Base-by-base conservation (phyloP, 2,797 vertebrate genomes). In the Tragelaphus eurycerus region DNA sequence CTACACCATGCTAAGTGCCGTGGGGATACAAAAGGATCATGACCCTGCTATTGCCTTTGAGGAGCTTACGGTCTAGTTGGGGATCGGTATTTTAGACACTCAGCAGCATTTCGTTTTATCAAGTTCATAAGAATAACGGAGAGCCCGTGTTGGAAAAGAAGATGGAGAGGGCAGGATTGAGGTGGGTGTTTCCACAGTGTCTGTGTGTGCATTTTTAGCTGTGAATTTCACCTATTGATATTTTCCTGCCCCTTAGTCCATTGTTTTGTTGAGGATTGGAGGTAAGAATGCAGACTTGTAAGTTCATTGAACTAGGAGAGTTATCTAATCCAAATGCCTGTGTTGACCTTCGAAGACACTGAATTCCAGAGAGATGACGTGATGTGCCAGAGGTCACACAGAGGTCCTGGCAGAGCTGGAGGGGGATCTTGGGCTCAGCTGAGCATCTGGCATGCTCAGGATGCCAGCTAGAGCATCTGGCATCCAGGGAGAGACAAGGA, bases 1-100 rank as follows among this genome's bases (percentile, higher is more conserved):
- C 17, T 52, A 19, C 0, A 1, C 29, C 78, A 21, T 0, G 11
- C 29, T 31, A 7, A 15, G 7, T 46, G 31, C 38, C 9, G 2
- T 62, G 93, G 27, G 23, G 13, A 31, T 34, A 2, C 29, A 52
- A 43, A 83, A 71, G 50, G 34, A 5, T 9, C n/a, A 19, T 11
- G 52, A 31, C 14, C 4, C 38, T 3, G 13, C 34, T 50, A 0
- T 46, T 11, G 17, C 50, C 74, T 50, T 60, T 6, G 5, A 50
- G 89, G 43, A 38, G 29, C 31, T 64, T 29, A 38, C 0, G 1
- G 31, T 57, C 34, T 62, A 11, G 23, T 2, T 31, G 59, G 31
- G 54, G 16, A 6, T 7, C 0, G 54, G 4, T 19, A 2, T 64
- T 15, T 59, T 3, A 78, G 55, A 88, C 0, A 17, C 19, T 25